Evolutionary conservation across 2,113 vertebrate genomes (phyloP), one percentile per base, ranked within the genome.

Genomic region (Odontesthes bonariensis): DNA sequence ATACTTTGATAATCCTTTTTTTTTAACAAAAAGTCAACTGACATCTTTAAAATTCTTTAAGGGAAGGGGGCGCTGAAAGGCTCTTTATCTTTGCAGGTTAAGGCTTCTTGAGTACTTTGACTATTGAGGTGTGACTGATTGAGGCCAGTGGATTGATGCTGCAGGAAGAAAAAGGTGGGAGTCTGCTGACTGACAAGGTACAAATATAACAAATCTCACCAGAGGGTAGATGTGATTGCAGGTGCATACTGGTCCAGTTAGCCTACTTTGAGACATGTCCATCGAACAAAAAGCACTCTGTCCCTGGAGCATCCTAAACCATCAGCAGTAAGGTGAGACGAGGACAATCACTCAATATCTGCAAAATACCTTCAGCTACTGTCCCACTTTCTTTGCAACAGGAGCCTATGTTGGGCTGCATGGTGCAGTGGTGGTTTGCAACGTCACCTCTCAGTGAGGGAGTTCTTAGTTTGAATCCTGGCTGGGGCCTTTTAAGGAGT

Each of bases 61-160:
- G 35, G 35, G 35, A 5, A 38, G 35, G 23, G 6, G 1, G 56
- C 20, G 55, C 31, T 75, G 38, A 79, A 62, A 68, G 17, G 52
- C 60, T 61, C 55, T 76, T 68, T 58, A 8, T 23, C 64, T 52
- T 75, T 72, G 52, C 54, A 56, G 69, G 54, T 66, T 56, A 27
- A 78, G 27, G 49, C 60, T 77, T 88, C 22, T 77, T 79, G 33
- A 73, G 62, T 62, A 89, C 51, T 73, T 73, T 75, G 59, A 65
- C 65, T 73, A 10, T 16, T 63, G 47, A 73, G 63, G 5, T 47
- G 5, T 86, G 84, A 90, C 76, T 77, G 91, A 92, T 92, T 86
- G 73, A 85, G 87, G 89, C 38, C 85, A 85, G 73, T 51, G 66
- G 64, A 82, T 74, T 84, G 82, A 78, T 76, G 83, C 73, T 74